Base-by-base conservation (phyloP, 2,797 vertebrate species). In the Falco novaeseelandiae region DNA sequence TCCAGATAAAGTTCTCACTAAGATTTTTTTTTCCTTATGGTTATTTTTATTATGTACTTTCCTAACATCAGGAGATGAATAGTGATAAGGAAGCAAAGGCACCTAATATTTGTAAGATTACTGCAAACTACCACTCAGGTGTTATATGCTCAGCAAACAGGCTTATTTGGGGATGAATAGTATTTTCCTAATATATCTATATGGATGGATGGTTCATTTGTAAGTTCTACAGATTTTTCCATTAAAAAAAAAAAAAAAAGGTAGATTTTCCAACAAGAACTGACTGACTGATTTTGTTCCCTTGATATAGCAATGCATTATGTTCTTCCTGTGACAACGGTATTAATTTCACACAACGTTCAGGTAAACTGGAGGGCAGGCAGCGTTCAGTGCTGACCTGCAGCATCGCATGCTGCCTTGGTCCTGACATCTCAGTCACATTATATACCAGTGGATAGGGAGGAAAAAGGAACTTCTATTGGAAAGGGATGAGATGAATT, bases 281-380 rank as follows among this genome's bases (percentile, higher is more conserved):
- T 10, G 42, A 21, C 44, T 36, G 49, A 52, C 57, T 87, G 73
- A 34, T 71, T 95, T 92, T 1, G 0, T 19, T 85, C 55, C 52
- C 59, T 79, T 79, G 44, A 81, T 63, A 81, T 22, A 6, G 14
- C 4, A 12, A 67, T 30, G 78, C 20, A 11, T 74, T 85, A 88
- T 95, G 48, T 88, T 94, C 93, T 76, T 94, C 54, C 83, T 44
- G 36, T 46, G 85, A 52, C 40, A 19, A 76, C 62, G 25, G 21
- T 72, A 30, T 89, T 87, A 69, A 84, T 94, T 79, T 57, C 79
- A 52, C 8, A 58, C 66, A 19, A 34, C 2, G 25, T 7, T 30
- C 52, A 57, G 74, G 78, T 76, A 84, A 96, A 82, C 71, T n/a
- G 85, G 63, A 85, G 84, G 84, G 81, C 70, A 76, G 82, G 71